Evolutionary conservation across 2,797 vertebrate genomes (phyloP).

Genomic region (Enteromius anoplus): DNA sequence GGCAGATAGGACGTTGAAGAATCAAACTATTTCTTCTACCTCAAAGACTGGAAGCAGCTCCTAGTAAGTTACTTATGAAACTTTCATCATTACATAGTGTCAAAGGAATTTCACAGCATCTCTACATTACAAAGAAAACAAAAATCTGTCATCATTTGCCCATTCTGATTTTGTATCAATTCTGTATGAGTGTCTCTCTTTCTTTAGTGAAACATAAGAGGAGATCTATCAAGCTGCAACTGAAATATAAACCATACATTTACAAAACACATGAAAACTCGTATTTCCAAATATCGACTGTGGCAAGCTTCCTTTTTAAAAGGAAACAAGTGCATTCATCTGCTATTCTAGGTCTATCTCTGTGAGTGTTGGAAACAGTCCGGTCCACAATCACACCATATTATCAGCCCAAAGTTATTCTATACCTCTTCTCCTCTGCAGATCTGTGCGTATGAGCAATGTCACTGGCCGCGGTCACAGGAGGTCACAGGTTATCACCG

Average conservation of each 20-base stretch:
- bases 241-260: background rate
- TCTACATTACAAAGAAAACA: background rate
- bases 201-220: background rate
- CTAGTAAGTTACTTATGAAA: background rate
- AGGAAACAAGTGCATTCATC: background rate
- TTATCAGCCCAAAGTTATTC: background rate
- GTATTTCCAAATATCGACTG: background rate
- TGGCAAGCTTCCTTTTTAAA: background rate
- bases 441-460: background rate
- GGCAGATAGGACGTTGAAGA: background rate
- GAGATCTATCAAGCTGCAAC: background rate
- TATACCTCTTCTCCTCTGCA: constrained; percentile 10
- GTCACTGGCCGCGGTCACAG: constrained; percentile 21
- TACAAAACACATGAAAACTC: background rate
- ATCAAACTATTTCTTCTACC: background rate
- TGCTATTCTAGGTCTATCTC: background rate
- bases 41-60: background rate
- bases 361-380: background rate
- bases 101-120: constrained; percentile 6
- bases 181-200: background rate
- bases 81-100: constrained; percentile 17
- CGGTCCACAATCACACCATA: background rate
- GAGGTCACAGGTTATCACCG: constrained; percentile 40
- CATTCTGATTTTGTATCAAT: background rate
- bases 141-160: background rate